Conservation (phyloP, 2,888 invertebrate genomes). For the Cristatella mucedo region DNA sequence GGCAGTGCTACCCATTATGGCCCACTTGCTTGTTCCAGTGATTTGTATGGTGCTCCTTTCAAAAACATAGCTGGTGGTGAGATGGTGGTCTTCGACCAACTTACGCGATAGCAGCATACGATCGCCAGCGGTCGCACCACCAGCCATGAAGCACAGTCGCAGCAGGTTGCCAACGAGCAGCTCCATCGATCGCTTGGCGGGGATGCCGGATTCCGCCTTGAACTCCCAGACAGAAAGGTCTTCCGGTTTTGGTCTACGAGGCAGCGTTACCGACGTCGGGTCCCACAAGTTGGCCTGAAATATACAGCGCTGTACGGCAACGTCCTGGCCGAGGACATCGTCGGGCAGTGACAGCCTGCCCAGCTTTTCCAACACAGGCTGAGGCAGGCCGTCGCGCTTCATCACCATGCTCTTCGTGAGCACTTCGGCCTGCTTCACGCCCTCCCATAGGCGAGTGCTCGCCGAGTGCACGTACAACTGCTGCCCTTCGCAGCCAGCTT, state of each 20-base stretch:
- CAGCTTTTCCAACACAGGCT: constrained; percentile 13
- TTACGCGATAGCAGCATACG: neutral
- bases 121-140: too few species aligned
- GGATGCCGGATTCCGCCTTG: constrained; percentile 51
- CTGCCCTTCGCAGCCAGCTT: too few species aligned
- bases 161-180: neutral
- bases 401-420: constrained; percentile 53
- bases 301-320: too few species aligned
- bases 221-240: constrained; percentile 51
- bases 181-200: constrained; percentile 42
- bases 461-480: too few species aligned
- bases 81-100: neutral
- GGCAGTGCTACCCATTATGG: too few species aligned
- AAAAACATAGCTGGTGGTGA: constrained; percentile 1
- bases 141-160: too few species aligned
- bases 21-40: neutral
- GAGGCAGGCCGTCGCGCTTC: constrained; percentile 29
- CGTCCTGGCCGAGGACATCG: neutral
- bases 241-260: constrained; percentile 53
- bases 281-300: constrained; percentile 45
- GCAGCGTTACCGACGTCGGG: constrained; percentile 59
- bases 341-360: neutral
- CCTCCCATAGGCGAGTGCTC: constrained; percentile 37
- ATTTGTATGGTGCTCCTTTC: constrained; percentile 1
- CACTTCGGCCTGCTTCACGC: constrained; percentile 60